These are phyloP conservation scores for Drosophila nr. fundita DNA, from an alignment of 2,888 invertebrate genomes.

Conservation along the genomic window DNA sequence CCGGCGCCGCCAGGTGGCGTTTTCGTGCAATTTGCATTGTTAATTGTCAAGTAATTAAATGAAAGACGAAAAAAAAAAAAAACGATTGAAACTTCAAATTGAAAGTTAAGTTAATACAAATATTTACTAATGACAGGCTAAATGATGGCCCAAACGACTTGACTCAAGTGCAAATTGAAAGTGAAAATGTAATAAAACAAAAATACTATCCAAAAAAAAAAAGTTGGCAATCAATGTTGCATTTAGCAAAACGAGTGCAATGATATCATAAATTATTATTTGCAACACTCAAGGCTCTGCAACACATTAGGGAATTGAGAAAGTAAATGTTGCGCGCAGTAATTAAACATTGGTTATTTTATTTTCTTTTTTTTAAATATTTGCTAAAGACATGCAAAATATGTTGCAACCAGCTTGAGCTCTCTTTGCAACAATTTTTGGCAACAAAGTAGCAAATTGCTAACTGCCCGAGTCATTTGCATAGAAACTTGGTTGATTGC, in stretches of 20 bases:
- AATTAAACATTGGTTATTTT: background rate
- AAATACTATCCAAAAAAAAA: background rate
- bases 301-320: background rate
- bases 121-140: conserved; percentile 49
- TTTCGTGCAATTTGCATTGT: conserved; percentile 69
- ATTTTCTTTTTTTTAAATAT: background rate
- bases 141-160: conserved; percentile 23
- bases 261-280: background rate
- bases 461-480: conserved; percentile 44
- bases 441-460: conserved; percentile 22
- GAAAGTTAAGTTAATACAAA: conserved; percentile 40
- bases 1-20: conserved; percentile 41
- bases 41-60: conserved; percentile 60
- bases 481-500: conserved; percentile 40
- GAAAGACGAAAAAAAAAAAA: conserved; percentile 25
- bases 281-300: background rate
- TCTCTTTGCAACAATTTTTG: background rate
- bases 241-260: background rate
- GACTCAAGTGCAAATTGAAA: conserved; percentile 21
- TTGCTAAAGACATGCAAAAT: background rate
- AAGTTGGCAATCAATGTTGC: background rate
- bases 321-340: background rate
- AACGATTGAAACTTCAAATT: conserved; percentile 18
- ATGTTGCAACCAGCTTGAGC: background rate
- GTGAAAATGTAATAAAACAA: conserved; percentile 18